phyloP scores from a whole-genome alignment of 2,797 vertebrate species.

The Dermochelys coriacea region DNA sequence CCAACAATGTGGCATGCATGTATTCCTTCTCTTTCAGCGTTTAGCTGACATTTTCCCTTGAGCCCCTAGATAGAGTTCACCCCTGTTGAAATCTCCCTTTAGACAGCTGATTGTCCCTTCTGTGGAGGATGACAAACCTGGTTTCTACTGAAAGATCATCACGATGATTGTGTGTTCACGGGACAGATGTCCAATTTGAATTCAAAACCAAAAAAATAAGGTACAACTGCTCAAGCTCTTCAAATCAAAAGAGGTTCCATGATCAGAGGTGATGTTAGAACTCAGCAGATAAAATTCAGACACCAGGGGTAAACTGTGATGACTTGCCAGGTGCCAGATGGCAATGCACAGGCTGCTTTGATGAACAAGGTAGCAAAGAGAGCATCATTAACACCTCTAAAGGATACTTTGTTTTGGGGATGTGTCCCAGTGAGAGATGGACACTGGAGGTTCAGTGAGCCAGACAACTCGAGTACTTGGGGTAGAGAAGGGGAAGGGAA shows the following conservation, averaged over 20 bases:
- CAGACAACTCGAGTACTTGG: neutral
- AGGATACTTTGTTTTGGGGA: neutral
- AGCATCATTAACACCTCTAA: neutral
- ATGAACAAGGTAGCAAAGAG: neutral
- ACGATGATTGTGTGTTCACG: neutral
- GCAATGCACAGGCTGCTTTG: rapidly evolving
- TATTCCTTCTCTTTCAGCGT: neutral
- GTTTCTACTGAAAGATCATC: neutral
- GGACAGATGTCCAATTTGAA: neutral
- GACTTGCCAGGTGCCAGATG: neutral
- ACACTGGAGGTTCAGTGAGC: neutral
- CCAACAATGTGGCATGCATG: neutral
- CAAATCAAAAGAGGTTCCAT: neutral
- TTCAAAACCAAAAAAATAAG: neutral
- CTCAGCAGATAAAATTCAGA: neutral
- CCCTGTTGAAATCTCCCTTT: neutral
- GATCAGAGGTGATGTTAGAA: neutral
- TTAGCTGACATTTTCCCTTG: neutral
- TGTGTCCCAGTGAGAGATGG: neutral
- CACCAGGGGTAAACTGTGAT: neutral
- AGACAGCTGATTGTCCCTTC: neutral
- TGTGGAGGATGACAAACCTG: neutral
- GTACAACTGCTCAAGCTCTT: neutral
- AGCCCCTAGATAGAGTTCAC: neutral
- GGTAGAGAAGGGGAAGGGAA: neutral